phyloP scores from a whole-genome alignment of 1,140 invertebrate species.

The Drosophila setifemur region DNA sequence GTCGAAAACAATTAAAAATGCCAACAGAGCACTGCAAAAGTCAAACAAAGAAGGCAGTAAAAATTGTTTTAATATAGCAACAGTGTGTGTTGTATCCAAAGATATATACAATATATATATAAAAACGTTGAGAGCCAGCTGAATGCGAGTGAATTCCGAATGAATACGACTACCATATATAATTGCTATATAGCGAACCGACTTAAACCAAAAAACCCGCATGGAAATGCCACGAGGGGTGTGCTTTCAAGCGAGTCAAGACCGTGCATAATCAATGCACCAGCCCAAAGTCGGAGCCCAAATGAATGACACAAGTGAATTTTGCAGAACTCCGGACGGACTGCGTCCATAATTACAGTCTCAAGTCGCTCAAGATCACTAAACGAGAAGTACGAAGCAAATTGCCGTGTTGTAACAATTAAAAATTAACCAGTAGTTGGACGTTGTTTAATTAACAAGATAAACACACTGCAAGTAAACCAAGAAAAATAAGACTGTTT shows the following conservation, averaged over 20 bases:
- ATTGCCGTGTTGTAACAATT: slow-evolving; percentile 66
- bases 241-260: slow-evolving; percentile 50
- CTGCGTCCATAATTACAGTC: slow-evolving; percentile 41
- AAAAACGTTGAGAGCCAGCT: slow-evolving; percentile 21
- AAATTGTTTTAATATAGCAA: slow-evolving; percentile 32
- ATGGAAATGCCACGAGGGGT: slow-evolving; percentile 58
- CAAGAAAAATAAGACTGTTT: not conserved
- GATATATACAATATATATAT: not conserved
- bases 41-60: slow-evolving; percentile 61
- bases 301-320: slow-evolving; percentile 50
- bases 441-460: slow-evolving; percentile 65
- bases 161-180: slow-evolving; percentile 9
- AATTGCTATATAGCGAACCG: slow-evolving; percentile 30
- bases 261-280: slow-evolving; percentile 69
- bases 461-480: slow-evolving; percentile 30
- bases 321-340: slow-evolving; percentile 10
- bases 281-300: not conserved
- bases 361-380: slow-evolving; percentile 10
- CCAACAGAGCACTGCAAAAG: slow-evolving; percentile 70
- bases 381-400: slow-evolving; percentile 15
- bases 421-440: slow-evolving; percentile 68
- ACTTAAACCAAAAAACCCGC: slow-evolving; percentile 55
- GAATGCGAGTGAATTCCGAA: too few species aligned
- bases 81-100: too few species aligned
- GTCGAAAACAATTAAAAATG: slow-evolving; percentile 72